Percentiles rank a stretch among this genome's conserved stretches.
These are phyloP conservation scores for Vulpes vulpes DNA, from an alignment of 2,113 vertebrate genomes.

Conservation along the genomic window DNA sequence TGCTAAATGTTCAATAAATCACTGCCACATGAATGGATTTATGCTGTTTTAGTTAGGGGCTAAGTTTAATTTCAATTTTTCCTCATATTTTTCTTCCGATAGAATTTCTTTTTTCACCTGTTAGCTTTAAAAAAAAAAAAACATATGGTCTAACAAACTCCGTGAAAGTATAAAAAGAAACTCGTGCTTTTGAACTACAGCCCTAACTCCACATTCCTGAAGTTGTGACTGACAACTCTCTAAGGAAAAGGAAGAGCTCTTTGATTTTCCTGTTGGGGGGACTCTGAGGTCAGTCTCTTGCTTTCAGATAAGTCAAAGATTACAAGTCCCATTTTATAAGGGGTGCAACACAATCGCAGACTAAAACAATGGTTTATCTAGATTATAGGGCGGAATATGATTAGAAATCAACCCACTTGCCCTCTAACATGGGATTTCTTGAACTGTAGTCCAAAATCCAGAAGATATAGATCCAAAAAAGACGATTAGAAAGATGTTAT, in stretches of 20 bases:
- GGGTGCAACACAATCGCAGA: background rate
- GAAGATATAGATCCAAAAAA: constrained; percentile 7
- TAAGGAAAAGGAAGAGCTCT: background rate
- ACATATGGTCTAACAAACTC: background rate
- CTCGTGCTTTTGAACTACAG: background rate
- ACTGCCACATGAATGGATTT: background rate
- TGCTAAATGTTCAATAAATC: background rate
- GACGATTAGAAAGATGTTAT: background rate
- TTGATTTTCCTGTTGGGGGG: background rate
- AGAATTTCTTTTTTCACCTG: constrained; percentile 22
- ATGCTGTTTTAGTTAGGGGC: background rate
- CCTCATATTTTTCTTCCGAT: background rate
- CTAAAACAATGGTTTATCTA: constrained; percentile 1
- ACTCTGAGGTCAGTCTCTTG: background rate
- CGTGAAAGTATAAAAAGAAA: background rate
- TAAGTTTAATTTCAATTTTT: constrained; percentile 15
- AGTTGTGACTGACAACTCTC: background rate
- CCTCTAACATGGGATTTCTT: background rate
- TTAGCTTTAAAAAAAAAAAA: constrained; percentile 32
- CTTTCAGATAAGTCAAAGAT: constrained; percentile 19
- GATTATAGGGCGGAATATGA: background rate
- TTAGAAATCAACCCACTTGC: background rate
- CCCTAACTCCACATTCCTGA: constrained; percentile 29
- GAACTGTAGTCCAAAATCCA: background rate
- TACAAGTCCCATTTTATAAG: background rate